Percentiles rank a stretch among this genome's conserved stretches.
These are phyloP conservation scores for Bubo scandiacus DNA, from an alignment of 2,113 vertebrate genomes.

Conservation along the genomic window DNA sequence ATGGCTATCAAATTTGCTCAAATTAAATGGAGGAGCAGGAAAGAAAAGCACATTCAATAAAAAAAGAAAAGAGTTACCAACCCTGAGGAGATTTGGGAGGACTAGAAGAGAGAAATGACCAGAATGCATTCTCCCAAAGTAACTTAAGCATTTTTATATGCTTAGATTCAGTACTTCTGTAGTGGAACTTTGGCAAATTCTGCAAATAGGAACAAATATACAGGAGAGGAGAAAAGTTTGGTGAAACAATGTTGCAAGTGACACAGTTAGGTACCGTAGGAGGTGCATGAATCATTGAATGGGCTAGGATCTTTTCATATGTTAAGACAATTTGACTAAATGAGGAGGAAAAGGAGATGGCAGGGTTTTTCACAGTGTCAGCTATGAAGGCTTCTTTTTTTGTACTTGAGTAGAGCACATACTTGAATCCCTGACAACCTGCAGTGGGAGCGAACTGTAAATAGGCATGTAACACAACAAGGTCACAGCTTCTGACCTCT, in stretches of 20 bases:
- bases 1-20: slow-evolving; percentile 26
- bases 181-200: slow-evolving; percentile 2
- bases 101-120: neutral
- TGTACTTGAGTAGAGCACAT: neutral
- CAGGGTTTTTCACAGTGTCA: neutral
- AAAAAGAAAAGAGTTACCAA: neutral
- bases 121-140: neutral
- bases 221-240: slow-evolving; percentile 38
- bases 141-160: neutral
- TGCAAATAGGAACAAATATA: slow-evolving; percentile 42
- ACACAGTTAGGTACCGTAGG: neutral
- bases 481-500: slow-evolving; percentile 25
- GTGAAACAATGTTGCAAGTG: neutral
- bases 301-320: slow-evolving; percentile 21
- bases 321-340: slow-evolving; percentile 9
- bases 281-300: neutral
- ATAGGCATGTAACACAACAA: neutral
- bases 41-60: neutral
- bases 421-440: slow-evolving; percentile 37
- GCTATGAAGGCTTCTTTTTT: neutral
- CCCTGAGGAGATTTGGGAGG: neutral
- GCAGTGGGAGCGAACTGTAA: slow-evolving; percentile 5
- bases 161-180: neutral
- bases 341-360: neutral
- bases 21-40: neutral